A percentile compares a stretch with the other conserved stretches of the same genome.
Evolutionary conservation across 2,113 vertebrate genomes (phyloP).

Genomic region (Elaphurus davidianus): DNA sequence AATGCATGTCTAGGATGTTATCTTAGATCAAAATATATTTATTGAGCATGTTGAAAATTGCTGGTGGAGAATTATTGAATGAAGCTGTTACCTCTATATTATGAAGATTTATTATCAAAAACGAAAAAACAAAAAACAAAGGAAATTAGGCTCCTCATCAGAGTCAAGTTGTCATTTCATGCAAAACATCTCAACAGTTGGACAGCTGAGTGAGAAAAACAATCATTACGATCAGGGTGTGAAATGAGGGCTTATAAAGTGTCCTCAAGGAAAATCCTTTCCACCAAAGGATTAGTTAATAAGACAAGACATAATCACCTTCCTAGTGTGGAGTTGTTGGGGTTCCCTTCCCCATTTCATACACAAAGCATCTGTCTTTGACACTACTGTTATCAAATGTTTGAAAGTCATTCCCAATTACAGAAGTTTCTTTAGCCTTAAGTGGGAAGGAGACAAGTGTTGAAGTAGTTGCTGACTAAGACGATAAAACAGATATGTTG

Average conservation of each 20-base stretch:
- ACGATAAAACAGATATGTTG: not conserved
- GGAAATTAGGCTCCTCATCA: not conserved
- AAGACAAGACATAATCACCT: constrained; percentile 68
- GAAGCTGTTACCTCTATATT: not conserved
- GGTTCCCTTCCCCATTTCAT: not conserved
- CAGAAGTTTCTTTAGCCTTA: not conserved
- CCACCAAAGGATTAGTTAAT: constrained; percentile 72
- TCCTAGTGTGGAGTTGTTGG: not conserved
- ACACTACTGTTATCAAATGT: constrained; percentile 15
- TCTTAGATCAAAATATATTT: constrained; percentile 15
- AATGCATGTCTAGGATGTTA: not conserved
- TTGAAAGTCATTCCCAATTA: not conserved
- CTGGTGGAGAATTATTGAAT: constrained; percentile 19
- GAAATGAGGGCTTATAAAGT: constrained; percentile 35
- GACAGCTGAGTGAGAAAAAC: constrained; percentile 11
- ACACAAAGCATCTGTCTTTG: not conserved
- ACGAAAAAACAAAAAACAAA: not conserved
- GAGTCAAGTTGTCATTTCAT: not conserved
- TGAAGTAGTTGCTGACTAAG: not conserved
- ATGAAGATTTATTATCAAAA: not conserved
- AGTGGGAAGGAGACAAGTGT: not conserved
- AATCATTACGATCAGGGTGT: constrained; percentile 26
- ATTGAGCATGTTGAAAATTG: not conserved
- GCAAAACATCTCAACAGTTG: not conserved
- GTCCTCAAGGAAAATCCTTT: constrained; percentile 70